Base-by-base conservation (phyloP, 2,888 invertebrate genomes). In the Cryptocephalus primarius region DNA sequence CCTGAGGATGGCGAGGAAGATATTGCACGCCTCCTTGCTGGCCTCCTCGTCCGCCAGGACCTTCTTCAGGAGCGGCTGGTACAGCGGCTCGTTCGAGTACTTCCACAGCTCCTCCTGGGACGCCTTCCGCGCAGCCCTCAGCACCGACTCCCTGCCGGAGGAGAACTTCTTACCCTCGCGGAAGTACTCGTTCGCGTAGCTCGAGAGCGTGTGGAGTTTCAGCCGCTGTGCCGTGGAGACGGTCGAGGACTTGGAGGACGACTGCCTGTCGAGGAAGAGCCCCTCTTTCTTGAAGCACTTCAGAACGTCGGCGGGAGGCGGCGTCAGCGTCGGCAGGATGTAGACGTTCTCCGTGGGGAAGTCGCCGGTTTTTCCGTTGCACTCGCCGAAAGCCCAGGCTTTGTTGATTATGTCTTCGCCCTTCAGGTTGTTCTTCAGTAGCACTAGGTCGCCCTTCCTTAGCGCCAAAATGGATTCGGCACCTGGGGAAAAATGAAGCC, bases 311-410 rank as follows among this genome's bases (percentile, higher is more conserved):
- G 69, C 69, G 0, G 85, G 76, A 0, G 95, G 95, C 64, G 79
- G 77, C 2, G 78, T 75, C 52, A 92, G 72, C 1, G 89, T 85
- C 6, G 95, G 91, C 52, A 96, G 69, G 44, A 95, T 84, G 59
- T 90, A 88, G 11, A 94, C 85, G 63, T 80, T 81, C 62, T 92
- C 90, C 0, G 87, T 84, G 1, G 89, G 86, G 70, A 95, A 92
- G 58, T 90, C 80, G 0, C 94, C 95, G 58, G 78, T 75, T 52
- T 78, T 75, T 1, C 78, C 80, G 49, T 84, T 83, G 44, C 80
- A 78, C 56, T 79, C 75, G 10, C 89, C 89, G 44, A 79, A 78
- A 46, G 82, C 83, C 83, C 84, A 85, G 13, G 80, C 80, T 14
- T 77, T 75, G 55, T 79, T 80, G 73, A 86, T 75, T 22, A 92